Conservation (phyloP, 2,888 invertebrate genomes). For the Drosophila birchii region DNA sequence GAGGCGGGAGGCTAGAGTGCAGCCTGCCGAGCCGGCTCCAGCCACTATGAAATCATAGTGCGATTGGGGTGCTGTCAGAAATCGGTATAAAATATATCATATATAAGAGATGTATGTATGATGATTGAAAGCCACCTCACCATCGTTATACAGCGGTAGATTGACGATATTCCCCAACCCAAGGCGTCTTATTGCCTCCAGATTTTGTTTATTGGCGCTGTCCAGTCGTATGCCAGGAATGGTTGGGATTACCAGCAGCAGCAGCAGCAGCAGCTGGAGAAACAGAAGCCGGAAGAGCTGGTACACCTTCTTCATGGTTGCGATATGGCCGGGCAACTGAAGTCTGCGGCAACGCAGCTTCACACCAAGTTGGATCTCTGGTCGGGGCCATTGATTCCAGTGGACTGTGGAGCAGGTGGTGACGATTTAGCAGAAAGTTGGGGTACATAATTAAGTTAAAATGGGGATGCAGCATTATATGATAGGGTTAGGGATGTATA, state of each 20-base stretch:
- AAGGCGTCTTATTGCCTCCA: conserved; percentile 55
- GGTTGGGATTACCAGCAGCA: background rate
- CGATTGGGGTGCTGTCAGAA: conserved; percentile 88
- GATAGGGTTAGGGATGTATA: background rate
- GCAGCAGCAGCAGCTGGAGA: background rate
- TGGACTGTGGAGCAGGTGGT: conserved; percentile 50
- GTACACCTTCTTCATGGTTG: conserved; percentile 38
- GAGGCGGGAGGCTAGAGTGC: conserved; percentile 84
- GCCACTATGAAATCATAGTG: conserved; percentile 93
- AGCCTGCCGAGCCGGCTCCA: conserved; percentile 93
- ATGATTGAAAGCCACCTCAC: conserved; percentile 54
- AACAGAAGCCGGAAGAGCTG: conserved; percentile 9
- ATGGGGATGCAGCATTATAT: background rate
- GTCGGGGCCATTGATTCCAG: conserved; percentile 37
- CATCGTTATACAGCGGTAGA: conserved; percentile 72
- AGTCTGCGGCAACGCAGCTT: conserved; percentile 32
- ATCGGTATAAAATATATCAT: background rate
- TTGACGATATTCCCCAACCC: conserved; percentile 73
- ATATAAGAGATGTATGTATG: background rate
- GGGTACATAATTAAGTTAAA: background rate
- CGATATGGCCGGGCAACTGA: conserved; percentile 38
- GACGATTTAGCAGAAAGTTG: background rate
- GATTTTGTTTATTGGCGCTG: conserved; percentile 10
- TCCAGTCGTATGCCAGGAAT: background rate
- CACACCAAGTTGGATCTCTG: conserved; percentile 36